Conservation (phyloP, 2,113 vertebrate species). For the Guaruba guarouba region DNA sequence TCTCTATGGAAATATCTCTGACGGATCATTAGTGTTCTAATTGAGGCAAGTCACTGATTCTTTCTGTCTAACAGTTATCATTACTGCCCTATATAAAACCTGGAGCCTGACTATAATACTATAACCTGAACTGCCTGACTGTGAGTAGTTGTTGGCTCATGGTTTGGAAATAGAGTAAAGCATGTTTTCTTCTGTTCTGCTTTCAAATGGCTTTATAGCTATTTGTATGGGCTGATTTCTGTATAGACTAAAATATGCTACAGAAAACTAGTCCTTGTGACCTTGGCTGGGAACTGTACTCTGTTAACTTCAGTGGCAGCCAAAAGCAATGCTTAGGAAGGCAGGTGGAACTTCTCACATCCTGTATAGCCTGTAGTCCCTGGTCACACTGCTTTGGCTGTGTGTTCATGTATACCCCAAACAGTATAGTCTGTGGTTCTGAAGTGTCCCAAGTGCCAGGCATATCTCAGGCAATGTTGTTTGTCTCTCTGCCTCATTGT, state of each 20-base stretch:
- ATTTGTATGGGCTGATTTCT: not conserved
- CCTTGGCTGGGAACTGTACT: not conserved
- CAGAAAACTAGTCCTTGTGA: not conserved
- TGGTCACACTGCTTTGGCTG: not conserved
- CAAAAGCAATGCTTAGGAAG: not conserved
- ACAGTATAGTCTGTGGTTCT: not conserved
- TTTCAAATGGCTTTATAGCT: not conserved
- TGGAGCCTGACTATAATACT: not conserved
- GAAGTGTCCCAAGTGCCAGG: not conserved
- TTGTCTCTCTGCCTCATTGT: not conserved
- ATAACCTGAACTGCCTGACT: not conserved
- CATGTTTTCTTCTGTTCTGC: not conserved
- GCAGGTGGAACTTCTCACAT: not conserved
- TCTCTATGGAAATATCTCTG: not conserved
- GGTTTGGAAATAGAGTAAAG: not conserved
- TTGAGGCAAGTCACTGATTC: not conserved
- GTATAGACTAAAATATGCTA: not conserved
- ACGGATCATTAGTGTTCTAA: not conserved
- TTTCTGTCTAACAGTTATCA: not conserved
- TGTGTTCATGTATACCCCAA: fast-evolving
- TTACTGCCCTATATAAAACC: not conserved
- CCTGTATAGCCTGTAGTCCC: not conserved
- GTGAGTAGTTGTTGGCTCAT: not conserved
- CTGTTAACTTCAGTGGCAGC: not conserved
- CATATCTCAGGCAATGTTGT: not conserved